These are phyloP conservation scores for Datnioides undecimradiatus DNA, from an alignment of 2,113 vertebrate species.

Conservation along the genomic window DNA sequence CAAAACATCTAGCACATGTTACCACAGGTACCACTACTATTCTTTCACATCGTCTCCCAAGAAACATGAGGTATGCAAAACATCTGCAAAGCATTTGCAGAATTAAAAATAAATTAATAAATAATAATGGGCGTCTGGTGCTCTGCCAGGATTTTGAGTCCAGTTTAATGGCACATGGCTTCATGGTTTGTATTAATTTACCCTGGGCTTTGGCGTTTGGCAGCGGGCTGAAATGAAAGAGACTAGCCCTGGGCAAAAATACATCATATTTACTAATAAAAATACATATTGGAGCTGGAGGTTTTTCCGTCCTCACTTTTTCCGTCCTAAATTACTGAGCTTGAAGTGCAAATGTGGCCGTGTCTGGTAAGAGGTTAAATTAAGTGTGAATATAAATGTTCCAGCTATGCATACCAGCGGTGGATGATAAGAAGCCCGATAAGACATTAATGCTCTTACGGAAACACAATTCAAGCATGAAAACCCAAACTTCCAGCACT, in stretches of 20 bases:
- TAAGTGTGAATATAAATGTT: constrained; percentile 75
- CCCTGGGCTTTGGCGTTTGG: constrained; percentile 74
- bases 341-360: constrained; percentile 75
- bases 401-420: constrained; percentile 55
- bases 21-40: constrained; percentile 61
- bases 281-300: constrained; percentile 61
- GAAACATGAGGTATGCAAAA: constrained; percentile 70
- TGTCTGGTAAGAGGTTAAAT: constrained; percentile 68
- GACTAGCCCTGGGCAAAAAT: constrained; percentile 68
- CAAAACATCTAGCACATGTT: constrained; percentile 51
- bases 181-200: constrained; percentile 82
- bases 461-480: constrained; percentile 62
- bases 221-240: constrained; percentile 76
- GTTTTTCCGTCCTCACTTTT: constrained; percentile 51
- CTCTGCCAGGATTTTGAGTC: constrained; percentile 77
- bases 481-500: constrained; percentile 52
- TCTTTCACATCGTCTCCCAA: constrained; percentile 57
- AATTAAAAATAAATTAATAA: constrained; percentile 85
- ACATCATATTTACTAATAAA: constrained; percentile 80
- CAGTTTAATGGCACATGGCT: constrained; percentile 81
- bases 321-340: constrained; percentile 42
- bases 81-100: constrained; percentile 85
- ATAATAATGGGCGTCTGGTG: constrained; percentile 80
- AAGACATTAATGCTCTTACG: constrained; percentile 64
- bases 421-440: constrained; percentile 64